Percentiles rank a stretch among this genome's conserved stretches.
These are phyloP conservation scores for Aphaenogaster rudis DNA, from an alignment of 1,140 invertebrate genomes.

Conservation along the genomic window DNA sequence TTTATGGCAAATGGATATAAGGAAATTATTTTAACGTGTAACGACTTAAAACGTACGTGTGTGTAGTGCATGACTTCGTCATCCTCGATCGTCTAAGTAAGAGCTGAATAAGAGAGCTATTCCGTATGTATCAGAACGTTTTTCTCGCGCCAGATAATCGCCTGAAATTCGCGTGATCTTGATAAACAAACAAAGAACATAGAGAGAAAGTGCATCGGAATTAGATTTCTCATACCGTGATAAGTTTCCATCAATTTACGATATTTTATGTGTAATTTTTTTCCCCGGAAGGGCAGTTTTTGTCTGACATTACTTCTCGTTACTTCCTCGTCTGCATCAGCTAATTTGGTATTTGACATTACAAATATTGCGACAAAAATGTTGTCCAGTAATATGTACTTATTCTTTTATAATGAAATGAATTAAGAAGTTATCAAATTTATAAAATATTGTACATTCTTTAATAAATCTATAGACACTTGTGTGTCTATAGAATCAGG, in stretches of 20 bases:
- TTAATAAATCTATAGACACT: not conserved
- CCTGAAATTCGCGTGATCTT: not conserved
- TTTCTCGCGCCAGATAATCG: not conserved
- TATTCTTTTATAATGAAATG: not conserved
- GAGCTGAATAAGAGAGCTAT: not conserved
- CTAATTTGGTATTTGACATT: not conserved
- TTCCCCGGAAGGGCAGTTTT: not conserved
- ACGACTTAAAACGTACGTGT: constrained; percentile 9
- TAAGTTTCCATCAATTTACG: not conserved
- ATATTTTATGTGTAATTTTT: not conserved
- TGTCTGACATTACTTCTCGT: not conserved
- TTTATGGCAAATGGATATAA: constrained; percentile 42
- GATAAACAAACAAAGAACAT: constrained; percentile 29
- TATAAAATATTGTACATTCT: too few relatives aligned
- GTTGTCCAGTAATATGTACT: not conserved
- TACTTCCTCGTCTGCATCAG: not conserved
- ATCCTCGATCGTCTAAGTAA: constrained; percentile 23
- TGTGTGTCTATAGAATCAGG: not conserved
- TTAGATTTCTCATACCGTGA: not conserved
- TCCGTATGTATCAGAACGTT: not conserved
- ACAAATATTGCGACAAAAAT: not conserved
- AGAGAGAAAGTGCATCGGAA: not conserved
- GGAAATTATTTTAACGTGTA: constrained; percentile 25
- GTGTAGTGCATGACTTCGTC: constrained; percentile 6
- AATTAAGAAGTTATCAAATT: too few relatives aligned